phyloP scores from a whole-genome alignment of 2,888 invertebrate genomes.

The Metallyticus violacea region DNA sequence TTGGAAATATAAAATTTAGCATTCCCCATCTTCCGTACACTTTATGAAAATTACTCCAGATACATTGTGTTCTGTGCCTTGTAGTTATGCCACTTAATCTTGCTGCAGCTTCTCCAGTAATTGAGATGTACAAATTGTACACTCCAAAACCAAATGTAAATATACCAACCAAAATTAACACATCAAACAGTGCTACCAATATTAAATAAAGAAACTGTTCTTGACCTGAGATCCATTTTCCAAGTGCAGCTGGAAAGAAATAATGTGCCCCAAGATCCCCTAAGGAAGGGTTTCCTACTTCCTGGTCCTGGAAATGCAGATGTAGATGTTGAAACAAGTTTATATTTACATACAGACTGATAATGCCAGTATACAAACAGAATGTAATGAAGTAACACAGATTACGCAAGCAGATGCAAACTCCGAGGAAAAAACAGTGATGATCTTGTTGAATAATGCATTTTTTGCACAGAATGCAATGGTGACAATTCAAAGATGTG shows the following conservation, averaged over 20 bases:
- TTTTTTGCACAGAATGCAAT: conserved; percentile 28
- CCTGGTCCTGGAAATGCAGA: not conserved
- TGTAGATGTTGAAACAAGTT: conserved; percentile 7
- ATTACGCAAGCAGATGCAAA: conserved; percentile 24
- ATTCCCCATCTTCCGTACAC: conserved; percentile 18
- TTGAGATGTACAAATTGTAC: not conserved
- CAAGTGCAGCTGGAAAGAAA: conserved; percentile 27
- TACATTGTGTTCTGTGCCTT: not conserved
- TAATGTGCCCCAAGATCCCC: conserved; percentile 8
- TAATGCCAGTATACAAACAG: conserved; percentile 18
- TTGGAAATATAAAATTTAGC: conserved; percentile 21
- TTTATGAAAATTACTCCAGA: not conserved
- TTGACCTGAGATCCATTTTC: conserved; percentile 20
- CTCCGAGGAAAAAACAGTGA: conserved; percentile 30
- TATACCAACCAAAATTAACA: conserved; percentile 11
- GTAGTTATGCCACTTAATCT: not conserved
- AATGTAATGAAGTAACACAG: conserved; percentile 27
- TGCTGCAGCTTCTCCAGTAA: not conserved
- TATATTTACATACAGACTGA: conserved; percentile 5
- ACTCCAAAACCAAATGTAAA: conserved; percentile 18
- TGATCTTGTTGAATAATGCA: conserved; percentile 25
- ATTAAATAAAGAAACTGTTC: not conserved
- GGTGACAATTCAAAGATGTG: conserved; percentile 18
- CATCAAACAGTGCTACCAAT: conserved; percentile 18
- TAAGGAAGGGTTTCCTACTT: not conserved